Base-by-base conservation (phyloP, 2,888 invertebrate genomes). In the Orchesellides sinensis region DNA sequence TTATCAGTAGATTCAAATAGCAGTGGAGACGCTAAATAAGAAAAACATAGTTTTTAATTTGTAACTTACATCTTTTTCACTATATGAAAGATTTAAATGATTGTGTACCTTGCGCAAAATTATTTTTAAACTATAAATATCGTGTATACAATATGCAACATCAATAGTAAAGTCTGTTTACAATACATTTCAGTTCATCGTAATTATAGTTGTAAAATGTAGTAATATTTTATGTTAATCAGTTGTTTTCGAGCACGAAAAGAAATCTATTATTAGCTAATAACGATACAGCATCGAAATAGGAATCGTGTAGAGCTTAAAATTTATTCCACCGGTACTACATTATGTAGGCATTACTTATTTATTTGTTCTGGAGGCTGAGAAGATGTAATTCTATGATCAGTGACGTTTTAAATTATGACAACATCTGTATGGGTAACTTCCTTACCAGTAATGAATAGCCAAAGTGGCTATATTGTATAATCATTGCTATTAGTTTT, bases 131-230 rank as follows among this genome's bases (percentile, higher is more conserved):
- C 12, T 12, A 23, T 27, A 61, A 23, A 25, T 56, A 27, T n/a
- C 21, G n/a, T 25, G 8, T 56, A 29, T 40, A 70, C 59, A 65
- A 65, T 10, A 8, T 40, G 29, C 59, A 61, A 61, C 59, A 72
- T 61, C 61, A 35, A 61, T 27, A 35, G 52, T 66, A 54, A 75
- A 75, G 56, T 19, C 52, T n/a, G 35, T 75, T 66, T 75, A 75
- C 75, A 75, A 75, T 75, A 66, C 54, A 45, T 35, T 21, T 74
- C 27, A 52, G 66, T 66, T 75, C 75, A 75, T 40, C 19, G n/a
- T 40, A 14, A 5, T 40, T 32, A 32, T 32, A 14, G n/a, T 40
- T 40, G 40, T 40, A 40, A 40, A n/a, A n/a, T n/a, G n/a, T n/a
- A n/a, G n/a, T n/a, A n/a, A 6, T 32, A 10, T 32, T 5, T 10